phyloP scores from a whole-genome alignment of 2,888 invertebrate genomes.

The Anodontia alba region DNA sequence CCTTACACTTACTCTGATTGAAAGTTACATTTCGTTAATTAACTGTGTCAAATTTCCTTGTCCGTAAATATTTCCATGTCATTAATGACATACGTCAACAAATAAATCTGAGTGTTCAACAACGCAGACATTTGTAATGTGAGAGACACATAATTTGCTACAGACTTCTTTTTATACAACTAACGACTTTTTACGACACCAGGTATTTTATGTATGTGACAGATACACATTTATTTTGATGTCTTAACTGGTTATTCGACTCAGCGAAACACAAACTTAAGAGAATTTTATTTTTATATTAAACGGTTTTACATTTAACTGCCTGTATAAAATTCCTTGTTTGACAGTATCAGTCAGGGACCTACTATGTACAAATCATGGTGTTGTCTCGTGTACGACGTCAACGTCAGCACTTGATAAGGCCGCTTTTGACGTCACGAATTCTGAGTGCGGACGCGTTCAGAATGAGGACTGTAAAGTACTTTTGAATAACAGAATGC shows the following conservation, averaged over 20 bases:
- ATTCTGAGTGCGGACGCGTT: no score
- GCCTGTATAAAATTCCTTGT: no score
- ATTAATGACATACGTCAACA: slow-evolving; percentile 11
- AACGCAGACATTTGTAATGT: slow-evolving; percentile 2
- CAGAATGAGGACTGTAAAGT: no score
- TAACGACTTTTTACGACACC: not conserved
- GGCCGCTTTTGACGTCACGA: no score
- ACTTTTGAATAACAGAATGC: no score
- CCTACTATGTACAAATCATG: no score
- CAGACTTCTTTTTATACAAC: not conserved
- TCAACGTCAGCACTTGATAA: no score
- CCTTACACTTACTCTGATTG: not conserved
- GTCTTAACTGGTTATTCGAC: not conserved
- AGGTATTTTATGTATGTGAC: not conserved
- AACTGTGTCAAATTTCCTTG: slow-evolving; percentile 15
- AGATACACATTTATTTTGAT: not conserved
- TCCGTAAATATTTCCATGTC: slow-evolving; percentile 14
- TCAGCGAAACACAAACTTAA: no score
- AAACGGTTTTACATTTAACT: no score
- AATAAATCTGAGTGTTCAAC: not conserved
- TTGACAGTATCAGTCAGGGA: no score
- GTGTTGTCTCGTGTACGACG: no score
- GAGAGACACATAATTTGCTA: slow-evolving; percentile 4
- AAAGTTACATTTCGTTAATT: not conserved
- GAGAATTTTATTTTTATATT: no score